These are phyloP conservation scores for Tenebrio molitor DNA, from an alignment of 1,140 invertebrate species.

Conservation along the genomic window DNA sequence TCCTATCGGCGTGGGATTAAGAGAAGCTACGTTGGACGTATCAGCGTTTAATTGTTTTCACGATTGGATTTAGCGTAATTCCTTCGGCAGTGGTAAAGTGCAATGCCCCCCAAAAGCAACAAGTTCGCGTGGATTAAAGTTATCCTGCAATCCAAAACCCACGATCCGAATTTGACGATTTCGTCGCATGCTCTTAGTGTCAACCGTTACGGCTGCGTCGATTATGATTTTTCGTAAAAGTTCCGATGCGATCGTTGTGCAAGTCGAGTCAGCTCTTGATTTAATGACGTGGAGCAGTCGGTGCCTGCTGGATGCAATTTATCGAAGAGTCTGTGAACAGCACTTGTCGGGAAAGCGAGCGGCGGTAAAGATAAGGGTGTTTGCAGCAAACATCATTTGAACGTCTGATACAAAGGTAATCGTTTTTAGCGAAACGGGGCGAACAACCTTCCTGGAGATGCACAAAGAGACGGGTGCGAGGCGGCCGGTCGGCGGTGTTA, in stretches of 20 bases:
- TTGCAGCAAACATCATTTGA: conserved; percentile 47
- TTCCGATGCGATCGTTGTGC: too few species aligned
- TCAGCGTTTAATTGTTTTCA: too few species aligned
- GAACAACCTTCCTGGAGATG: conserved; percentile 43
- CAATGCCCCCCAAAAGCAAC: conserved; percentile 6
- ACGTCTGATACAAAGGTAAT: conserved; percentile 51
- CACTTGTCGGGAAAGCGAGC: conserved; percentile 17
- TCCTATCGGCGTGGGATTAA: too few species aligned
- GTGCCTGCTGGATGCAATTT: conserved; percentile 28
- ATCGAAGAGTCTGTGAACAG: conserved; percentile 21
- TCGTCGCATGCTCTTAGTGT: too few species aligned
- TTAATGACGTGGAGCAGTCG: neutral
- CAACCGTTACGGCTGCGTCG: too few species aligned
- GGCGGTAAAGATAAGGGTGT: conserved; percentile 44
- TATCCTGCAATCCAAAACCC: neutral
- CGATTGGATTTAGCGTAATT: too few species aligned
- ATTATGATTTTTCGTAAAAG: too few species aligned
- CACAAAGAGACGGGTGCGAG: conserved; percentile 35
- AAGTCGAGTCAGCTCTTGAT: too few species aligned
- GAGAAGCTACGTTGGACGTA: too few species aligned
- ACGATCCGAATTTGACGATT: neutral
- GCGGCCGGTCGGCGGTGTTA: conserved; percentile 27
- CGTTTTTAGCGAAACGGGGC: conserved; percentile 43
- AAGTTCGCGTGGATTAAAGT: conserved; percentile 7
- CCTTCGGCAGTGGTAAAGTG: too few species aligned